These are phyloP conservation scores for Gandaritis pyraliata DNA, from an alignment of 2,888 invertebrate species.

Conservation along the genomic window DNA sequence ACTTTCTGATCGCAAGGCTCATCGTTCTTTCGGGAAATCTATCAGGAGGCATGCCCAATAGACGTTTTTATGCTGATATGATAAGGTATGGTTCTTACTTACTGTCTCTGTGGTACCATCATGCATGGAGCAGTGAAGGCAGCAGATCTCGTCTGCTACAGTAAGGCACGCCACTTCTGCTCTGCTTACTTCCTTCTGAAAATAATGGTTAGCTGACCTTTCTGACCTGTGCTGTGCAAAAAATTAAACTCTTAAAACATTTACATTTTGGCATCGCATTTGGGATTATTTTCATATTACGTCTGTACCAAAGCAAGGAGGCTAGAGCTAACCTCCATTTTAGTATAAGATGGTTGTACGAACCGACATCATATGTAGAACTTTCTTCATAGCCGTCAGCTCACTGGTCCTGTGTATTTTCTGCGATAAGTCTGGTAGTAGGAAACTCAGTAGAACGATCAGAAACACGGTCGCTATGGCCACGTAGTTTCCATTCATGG, in stretches of 20 bases:
- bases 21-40: no score
- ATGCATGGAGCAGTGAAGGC: constrained; percentile 54
- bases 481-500: constrained; percentile 52
- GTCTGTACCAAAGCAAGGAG: no score
- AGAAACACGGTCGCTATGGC: constrained; percentile 53
- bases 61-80: no score
- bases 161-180: constrained; percentile 67
- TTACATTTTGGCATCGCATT: no score
- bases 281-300: no score
- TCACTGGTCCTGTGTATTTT: constrained; percentile 58
- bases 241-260: no score
- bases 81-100: constrained; percentile 41
- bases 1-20: no score
- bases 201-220: not conserved
- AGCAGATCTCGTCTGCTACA: constrained; percentile 58
- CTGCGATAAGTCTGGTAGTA: constrained; percentile 63
- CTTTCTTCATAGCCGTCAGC: constrained; percentile 61
- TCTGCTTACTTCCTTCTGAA: constrained; percentile 61
- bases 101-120: constrained; percentile 63
- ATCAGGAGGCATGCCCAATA: no score
- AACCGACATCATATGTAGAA: constrained; percentile 60
- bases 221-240: no score
- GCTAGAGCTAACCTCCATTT: no score
- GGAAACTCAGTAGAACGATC: constrained; percentile 58
- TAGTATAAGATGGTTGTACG: not conserved